A percentile compares a stretch with the other conserved stretches of the same genome.
Evolutionary conservation across 2,113 vertebrate species (phyloP).

Genomic region (Nicator chloris): DNA sequence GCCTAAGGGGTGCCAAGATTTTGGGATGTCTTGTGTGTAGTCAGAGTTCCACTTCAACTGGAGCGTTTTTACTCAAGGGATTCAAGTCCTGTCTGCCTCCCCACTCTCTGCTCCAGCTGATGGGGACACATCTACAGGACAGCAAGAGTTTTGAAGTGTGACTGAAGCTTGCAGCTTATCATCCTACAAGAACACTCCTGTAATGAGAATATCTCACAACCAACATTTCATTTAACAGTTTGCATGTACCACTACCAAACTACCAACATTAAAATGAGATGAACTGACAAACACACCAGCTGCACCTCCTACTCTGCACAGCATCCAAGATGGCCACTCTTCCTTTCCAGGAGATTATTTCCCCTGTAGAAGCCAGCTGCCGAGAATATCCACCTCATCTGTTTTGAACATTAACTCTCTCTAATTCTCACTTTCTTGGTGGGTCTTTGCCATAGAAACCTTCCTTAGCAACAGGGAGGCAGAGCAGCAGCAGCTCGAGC

Average conservation of each 20-base stretch:
- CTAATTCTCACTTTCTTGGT: constrained; percentile 43
- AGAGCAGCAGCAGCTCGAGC: not conserved
- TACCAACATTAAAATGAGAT: not conserved
- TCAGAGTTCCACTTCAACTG: not conserved
- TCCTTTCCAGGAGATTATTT: not conserved
- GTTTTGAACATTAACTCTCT: constrained; percentile 27
- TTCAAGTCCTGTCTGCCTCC: not conserved
- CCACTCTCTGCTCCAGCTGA: not conserved
- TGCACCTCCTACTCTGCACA: not conserved
- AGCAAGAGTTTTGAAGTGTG: not conserved
- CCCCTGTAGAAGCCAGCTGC: constrained; percentile 21
- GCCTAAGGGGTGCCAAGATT: not conserved
- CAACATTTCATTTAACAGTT: not conserved
- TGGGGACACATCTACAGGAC: not conserved
- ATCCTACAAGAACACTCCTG: not conserved
- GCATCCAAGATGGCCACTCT: not conserved
- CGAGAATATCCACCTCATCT: not conserved
- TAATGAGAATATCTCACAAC: not conserved
- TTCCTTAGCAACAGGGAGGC: constrained; percentile 56
- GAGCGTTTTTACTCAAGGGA: not conserved
- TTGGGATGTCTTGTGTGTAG: not conserved
- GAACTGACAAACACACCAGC: not conserved
- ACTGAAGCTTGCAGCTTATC: not conserved
- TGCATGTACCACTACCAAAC: not conserved
- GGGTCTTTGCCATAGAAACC: constrained; percentile 68